These are phyloP conservation scores for Thymallus thymallus DNA, from an alignment of 2,113 vertebrate genomes.

Conservation along the genomic window DNA sequence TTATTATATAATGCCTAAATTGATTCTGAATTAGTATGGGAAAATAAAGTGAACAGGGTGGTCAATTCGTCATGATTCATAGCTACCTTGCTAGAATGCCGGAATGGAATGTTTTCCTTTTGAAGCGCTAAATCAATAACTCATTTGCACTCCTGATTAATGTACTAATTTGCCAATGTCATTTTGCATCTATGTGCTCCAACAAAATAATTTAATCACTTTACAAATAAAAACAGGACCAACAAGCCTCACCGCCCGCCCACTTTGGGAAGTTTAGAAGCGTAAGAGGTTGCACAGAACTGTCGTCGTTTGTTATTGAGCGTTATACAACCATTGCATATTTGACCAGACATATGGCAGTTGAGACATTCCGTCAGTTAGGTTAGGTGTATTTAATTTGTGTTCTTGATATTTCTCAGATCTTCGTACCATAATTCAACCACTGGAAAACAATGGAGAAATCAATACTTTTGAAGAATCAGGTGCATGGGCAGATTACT, in stretches of 20 bases:
- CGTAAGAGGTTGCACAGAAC: too few relatives aligned
- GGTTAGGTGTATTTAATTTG: too few relatives aligned
- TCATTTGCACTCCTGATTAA: conserved; percentile 25
- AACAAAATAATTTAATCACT: neutral
- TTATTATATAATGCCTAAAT: neutral
- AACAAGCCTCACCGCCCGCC: neutral
- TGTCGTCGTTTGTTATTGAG: too few relatives aligned
- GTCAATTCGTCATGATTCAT: neutral
- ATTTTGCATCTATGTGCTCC: neutral
- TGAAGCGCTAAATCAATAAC: conserved; percentile 16
- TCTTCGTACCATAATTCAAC: too few relatives aligned
- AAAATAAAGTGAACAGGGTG: neutral
- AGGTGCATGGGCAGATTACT: too few relatives aligned
- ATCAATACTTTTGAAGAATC: too few relatives aligned
- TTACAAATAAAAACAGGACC: neutral
- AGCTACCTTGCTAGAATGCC: neutral
- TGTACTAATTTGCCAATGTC: conserved; percentile 8
- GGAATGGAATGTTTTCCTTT: conserved; percentile 12
- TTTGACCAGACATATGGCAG: too few relatives aligned
- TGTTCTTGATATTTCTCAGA: too few relatives aligned
- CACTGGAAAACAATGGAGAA: too few relatives aligned
- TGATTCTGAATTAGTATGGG: conserved; percentile 1
- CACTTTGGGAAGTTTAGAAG: neutral
- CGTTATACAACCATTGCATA: too few relatives aligned
- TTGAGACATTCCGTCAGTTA: too few relatives aligned